Evolutionary conservation across 2,113 vertebrate genomes (phyloP).

Genomic region (Micromys minutus): DNA sequence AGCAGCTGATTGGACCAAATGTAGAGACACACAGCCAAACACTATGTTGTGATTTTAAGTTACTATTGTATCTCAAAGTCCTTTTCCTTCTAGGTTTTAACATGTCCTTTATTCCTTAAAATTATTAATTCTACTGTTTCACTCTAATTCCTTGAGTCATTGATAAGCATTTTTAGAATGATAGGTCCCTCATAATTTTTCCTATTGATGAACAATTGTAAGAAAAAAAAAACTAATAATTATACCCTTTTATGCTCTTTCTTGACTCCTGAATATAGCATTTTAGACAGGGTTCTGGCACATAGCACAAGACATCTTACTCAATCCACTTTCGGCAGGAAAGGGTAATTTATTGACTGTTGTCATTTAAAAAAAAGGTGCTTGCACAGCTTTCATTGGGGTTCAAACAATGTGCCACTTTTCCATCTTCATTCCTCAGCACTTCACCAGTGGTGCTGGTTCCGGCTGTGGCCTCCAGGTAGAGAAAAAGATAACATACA

Average conservation of each 20-base stretch:
- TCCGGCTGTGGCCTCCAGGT: background rate
- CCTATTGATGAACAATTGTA: background rate
- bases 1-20: background rate
- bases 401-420: background rate
- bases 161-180: background rate
- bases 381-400: background rate
- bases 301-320: background rate
- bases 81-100: background rate
- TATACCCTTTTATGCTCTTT: background rate
- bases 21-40: background rate
- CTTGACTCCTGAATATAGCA: background rate
- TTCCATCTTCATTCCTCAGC: background rate
- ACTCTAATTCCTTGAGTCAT: background rate
- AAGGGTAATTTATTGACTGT: background rate
- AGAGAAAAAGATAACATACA: background rate
- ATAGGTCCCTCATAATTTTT: background rate
- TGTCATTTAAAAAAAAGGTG: background rate
- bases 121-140: slow-evolving; percentile 4
- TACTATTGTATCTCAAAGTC: background rate
- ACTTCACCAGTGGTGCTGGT: background rate
- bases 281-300: background rate
- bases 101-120: background rate
- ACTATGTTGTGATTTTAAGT: background rate
- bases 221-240: background rate
- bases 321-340: background rate